Evolutionary conservation across 2,113 vertebrate genomes (phyloP).

Genomic region (Cisticola juncidis): DNA sequence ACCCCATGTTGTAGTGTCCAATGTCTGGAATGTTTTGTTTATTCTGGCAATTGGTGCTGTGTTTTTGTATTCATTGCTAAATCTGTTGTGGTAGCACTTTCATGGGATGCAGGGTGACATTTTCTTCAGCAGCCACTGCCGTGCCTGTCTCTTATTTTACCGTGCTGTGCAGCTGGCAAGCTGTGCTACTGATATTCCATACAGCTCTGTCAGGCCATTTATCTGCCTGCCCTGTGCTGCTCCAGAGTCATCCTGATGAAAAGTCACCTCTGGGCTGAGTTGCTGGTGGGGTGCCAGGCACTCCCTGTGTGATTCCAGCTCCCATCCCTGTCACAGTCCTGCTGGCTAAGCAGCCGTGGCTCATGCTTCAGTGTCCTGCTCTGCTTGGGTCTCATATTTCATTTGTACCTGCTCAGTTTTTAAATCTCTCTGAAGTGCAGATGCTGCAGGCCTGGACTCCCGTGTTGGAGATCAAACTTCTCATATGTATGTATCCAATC

Average conservation of each 20-base stretch:
- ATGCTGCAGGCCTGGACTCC: background rate
- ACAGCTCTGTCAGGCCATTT: background rate
- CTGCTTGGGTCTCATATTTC: background rate
- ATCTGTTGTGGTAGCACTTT: background rate
- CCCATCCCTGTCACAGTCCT: background rate
- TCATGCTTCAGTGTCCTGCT: background rate
- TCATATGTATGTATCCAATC: background rate
- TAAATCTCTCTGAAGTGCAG: background rate
- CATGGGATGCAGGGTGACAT: background rate
- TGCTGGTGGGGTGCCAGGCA: background rate
- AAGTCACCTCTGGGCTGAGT: background rate
- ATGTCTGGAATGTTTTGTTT: background rate
- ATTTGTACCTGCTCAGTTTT: background rate
- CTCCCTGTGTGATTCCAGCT: background rate
- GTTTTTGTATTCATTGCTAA: background rate
- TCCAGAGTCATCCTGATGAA: background rate
- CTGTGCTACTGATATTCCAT: background rate
- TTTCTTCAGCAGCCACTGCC: background rate
- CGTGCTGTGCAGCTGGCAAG: background rate
- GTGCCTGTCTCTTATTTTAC: background rate
- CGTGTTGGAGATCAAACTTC: background rate
- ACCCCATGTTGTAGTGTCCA: background rate
- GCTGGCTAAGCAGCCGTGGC: background rate
- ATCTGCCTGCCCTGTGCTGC: background rate
- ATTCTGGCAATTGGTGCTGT: background rate